These are phyloP conservation scores for Lepidocyrtoides sp. DNA, from an alignment of 2,888 invertebrate species.

Conservation along the genomic window DNA sequence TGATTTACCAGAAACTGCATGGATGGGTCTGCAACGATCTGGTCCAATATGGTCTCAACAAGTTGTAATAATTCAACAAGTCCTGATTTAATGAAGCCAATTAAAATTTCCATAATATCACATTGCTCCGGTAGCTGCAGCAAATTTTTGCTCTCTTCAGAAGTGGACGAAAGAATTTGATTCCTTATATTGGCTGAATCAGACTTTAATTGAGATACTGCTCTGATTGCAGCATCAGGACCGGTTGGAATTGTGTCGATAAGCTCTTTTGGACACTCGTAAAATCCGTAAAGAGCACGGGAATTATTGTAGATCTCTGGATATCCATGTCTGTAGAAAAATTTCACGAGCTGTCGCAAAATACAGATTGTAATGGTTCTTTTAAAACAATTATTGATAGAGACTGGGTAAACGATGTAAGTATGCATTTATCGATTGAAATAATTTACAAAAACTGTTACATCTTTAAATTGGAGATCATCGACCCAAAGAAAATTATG, in stretches of 20 bases:
- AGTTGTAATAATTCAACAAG: background rate
- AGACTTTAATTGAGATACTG: background rate
- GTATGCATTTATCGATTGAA: too few species aligned
- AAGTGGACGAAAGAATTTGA: background rate
- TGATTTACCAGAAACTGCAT: conserved; percentile 40
- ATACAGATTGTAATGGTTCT: background rate
- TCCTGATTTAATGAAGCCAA: background rate
- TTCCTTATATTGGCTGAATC: background rate
- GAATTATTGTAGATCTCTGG: background rate
- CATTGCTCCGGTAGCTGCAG: background rate
- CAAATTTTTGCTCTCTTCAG: too few species aligned
- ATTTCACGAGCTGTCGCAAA: conserved; percentile 42
- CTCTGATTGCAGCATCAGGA: background rate
- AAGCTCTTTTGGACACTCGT: background rate
- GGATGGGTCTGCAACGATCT: background rate
- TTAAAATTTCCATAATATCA: conserved; percentile 32
- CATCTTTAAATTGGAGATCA: background rate
- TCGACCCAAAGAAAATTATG: conserved; percentile 45
- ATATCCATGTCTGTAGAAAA: conserved; percentile 24
- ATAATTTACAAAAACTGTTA: too few species aligned
- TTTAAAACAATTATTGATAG: too few species aligned
- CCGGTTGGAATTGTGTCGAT: conserved; percentile 20
- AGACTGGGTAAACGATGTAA: too few species aligned
- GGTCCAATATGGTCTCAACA: background rate
- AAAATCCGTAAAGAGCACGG: background rate